These are phyloP conservation scores for Sarcophaga subvicina DNA, from an alignment of 2,888 invertebrate species.

Conservation along the genomic window DNA sequence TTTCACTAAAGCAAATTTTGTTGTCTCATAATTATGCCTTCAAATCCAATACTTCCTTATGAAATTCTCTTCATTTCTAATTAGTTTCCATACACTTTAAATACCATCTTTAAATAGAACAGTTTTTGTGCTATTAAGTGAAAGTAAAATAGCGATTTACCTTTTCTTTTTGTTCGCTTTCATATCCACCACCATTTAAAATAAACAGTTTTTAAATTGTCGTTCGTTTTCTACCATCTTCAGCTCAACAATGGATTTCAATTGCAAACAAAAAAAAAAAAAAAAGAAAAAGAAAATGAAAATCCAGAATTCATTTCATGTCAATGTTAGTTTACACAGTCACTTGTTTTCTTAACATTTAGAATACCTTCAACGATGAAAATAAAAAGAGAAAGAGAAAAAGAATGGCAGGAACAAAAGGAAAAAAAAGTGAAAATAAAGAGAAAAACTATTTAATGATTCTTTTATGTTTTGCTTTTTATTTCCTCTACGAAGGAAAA, in stretches of 20 bases:
- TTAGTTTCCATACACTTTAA: no score
- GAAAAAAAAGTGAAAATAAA: neutral
- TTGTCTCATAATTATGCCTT: no score
- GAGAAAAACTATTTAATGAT: conserved; percentile 27
- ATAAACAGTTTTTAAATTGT: neutral
- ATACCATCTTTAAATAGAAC: neutral
- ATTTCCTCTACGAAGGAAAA: conserved; percentile 3
- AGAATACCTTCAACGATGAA: neutral
- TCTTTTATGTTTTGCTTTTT: conserved; percentile 24
- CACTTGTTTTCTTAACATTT: conserved; percentile 1
- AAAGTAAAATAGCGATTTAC: conserved; percentile 29
- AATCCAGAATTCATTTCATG: neutral
- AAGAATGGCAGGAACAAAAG: neutral
- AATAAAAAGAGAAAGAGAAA: neutral
- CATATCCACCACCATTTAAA: neutral
- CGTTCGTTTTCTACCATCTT: neutral
- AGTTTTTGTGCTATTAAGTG: neutral
- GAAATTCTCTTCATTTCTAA: no score
- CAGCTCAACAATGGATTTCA: conserved; percentile 24
- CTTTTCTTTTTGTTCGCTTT: no score
- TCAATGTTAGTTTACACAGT: conserved; percentile 31
- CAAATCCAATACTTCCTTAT: no score
- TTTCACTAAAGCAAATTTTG: no score
- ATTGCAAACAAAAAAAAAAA: neutral
- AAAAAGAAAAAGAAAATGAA: conserved; percentile 1